Evolutionary conservation across 2,113 vertebrate species (phyloP).

Genomic region (Circaetus cinerascens): DNA sequence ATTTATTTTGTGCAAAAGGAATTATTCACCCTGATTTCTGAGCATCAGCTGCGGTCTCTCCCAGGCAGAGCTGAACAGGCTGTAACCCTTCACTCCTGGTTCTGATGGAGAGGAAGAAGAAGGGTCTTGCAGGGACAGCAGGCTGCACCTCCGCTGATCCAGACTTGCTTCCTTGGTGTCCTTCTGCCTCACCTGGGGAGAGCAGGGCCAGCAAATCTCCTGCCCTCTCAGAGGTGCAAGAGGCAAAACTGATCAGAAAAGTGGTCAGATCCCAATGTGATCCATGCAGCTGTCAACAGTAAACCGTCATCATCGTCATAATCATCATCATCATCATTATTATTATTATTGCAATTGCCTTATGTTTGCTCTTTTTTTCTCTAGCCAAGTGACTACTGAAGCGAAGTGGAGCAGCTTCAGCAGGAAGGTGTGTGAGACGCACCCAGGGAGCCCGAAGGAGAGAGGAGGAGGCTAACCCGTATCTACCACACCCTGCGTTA

Average conservation of each 20-base stretch:
- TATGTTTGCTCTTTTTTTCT: not conserved
- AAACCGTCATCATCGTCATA: too few relatives aligned
- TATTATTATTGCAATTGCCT: not conserved
- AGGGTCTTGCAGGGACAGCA: not conserved
- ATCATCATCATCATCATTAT: not conserved
- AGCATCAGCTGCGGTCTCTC: rapidly evolving
- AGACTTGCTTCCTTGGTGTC: not conserved
- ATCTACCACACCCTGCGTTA: not conserved
- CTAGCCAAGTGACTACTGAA: not conserved
- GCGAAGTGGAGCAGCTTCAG: not conserved
- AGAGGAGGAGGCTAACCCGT: not conserved
- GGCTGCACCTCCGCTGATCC: not conserved
- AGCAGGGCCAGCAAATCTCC: not conserved
- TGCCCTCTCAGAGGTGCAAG: not conserved
- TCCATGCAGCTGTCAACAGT: not conserved
- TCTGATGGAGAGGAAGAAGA: not conserved
- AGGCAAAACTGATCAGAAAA: not conserved
- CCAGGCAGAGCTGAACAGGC: not conserved
- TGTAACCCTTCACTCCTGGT: not conserved
- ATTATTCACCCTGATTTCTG: not conserved
- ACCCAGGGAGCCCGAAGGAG: not conserved
- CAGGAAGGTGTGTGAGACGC: not conserved
- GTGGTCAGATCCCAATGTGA: not conserved
- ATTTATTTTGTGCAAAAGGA: not conserved
- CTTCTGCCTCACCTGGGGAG: not conserved